These are phyloP conservation scores for Periphyllus acericola DNA, from an alignment of 2,888 invertebrate genomes.

Conservation along the genomic window DNA sequence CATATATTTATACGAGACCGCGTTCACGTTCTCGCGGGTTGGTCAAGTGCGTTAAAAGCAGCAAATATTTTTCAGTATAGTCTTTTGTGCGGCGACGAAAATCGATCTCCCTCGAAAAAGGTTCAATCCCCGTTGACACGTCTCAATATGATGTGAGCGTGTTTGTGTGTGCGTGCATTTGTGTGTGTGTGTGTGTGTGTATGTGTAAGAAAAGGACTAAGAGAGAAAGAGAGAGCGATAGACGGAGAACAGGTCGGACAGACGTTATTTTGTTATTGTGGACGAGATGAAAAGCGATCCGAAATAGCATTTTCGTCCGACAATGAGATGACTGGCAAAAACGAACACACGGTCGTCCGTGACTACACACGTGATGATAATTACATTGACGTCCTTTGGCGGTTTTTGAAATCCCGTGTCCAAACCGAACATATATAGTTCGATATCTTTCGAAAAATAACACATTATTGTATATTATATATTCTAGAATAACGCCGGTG, in stretches of 20 bases:
- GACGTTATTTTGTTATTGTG: conserved; percentile 8
- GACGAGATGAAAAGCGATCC: not conserved
- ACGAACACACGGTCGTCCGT: not conserved
- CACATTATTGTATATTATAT: not conserved
- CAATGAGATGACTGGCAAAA: not conserved
- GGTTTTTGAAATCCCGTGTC: not conserved
- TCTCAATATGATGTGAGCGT: not conserved
- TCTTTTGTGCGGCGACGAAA: conserved; percentile 18
- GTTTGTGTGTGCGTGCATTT: not conserved
- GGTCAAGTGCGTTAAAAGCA: conserved; percentile 33
- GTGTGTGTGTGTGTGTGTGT: too few species aligned
- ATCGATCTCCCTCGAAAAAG: conserved; percentile 17
- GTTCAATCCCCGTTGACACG: conserved; percentile 10
- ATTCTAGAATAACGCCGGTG: not conserved
- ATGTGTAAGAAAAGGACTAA: not conserved
- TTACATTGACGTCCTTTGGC: not conserved
- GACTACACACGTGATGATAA: not conserved
- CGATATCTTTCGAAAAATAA: not conserved
- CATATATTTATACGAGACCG: not conserved
- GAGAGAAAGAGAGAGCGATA: not conserved
- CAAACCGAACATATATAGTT: not conserved
- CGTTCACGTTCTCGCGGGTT: not conserved
- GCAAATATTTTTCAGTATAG: conserved; percentile 3
- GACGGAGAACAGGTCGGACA: not conserved
- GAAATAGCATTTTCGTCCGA: not conserved